A percentile compares a stretch with the other conserved stretches of the same genome.
These are phyloP conservation scores for Pristis pectinata DNA, from an alignment of 2,797 vertebrate genomes.

Conservation along the genomic window DNA sequence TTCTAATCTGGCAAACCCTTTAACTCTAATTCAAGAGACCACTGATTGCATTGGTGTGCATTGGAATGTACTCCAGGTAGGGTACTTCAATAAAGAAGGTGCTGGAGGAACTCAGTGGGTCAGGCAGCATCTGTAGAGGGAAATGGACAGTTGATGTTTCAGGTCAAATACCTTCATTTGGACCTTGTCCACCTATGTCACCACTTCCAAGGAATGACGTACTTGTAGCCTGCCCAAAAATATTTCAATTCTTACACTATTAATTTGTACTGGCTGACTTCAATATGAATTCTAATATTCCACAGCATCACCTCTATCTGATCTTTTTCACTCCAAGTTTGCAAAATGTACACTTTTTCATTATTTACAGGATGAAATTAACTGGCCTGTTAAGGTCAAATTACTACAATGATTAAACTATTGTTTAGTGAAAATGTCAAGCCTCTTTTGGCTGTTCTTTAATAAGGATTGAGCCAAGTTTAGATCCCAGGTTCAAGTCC, in stretches of 20 bases:
- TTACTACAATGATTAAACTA: not conserved
- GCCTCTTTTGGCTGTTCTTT: no score
- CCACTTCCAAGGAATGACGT: no score
- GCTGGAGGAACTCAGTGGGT: no score
- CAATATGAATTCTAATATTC: not conserved
- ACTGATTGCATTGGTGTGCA: not conserved
- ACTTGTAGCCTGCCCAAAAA: not conserved
- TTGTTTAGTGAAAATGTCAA: not conserved
- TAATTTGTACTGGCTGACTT: not conserved
- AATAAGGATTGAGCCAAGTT: not conserved
- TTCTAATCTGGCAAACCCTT: not conserved
- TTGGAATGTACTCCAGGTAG: no score
- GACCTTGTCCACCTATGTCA: no score
- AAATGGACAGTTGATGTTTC: no score
- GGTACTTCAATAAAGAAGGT: no score
- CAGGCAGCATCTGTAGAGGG: no score
- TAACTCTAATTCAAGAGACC: not conserved
- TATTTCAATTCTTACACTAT: not conserved
- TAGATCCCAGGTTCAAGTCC: no score
- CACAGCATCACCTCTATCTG: not conserved
- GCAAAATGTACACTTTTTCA: not conserved
- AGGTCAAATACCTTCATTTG: no score
- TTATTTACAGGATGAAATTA: not conserved
- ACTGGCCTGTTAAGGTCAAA: not conserved
- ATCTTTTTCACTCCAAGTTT: not conserved